These are phyloP conservation scores for Vanacampus margaritifer DNA, from an alignment of 2,113 vertebrate species.

Conservation along the genomic window DNA sequence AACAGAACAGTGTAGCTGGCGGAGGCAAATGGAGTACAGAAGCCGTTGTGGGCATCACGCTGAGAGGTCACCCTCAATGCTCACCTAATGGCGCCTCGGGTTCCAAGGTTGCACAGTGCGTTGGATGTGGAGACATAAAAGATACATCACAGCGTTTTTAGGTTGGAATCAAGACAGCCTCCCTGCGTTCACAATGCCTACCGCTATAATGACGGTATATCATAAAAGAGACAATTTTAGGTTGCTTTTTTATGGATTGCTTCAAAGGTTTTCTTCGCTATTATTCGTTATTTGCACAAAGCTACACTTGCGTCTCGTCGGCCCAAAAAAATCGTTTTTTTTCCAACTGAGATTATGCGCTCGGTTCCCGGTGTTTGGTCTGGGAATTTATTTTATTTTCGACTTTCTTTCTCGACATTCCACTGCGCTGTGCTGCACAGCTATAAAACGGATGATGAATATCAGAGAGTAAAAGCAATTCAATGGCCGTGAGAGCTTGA, in stretches of 20 bases:
- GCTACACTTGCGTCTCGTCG: slow-evolving; percentile 7
- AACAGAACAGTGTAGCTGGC: slow-evolving; percentile 13
- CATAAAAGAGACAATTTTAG: background rate
- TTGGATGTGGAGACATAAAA: slow-evolving; percentile 25
- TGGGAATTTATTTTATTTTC: slow-evolving; percentile 12
- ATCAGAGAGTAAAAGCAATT: background rate
- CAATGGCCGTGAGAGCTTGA: background rate
- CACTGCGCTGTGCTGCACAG: background rate
- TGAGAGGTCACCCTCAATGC: slow-evolving; percentile 26
- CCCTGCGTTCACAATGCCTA: background rate
- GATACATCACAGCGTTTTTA: slow-evolving; percentile 13
- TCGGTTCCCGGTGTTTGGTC: background rate
- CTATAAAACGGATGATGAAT: background rate
- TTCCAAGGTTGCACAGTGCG: slow-evolving; percentile 23
- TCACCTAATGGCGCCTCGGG: background rate
- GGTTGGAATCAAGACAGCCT: slow-evolving; percentile 3
- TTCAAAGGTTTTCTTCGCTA: background rate
- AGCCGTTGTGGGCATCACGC: slow-evolving; percentile 4
- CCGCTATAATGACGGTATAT: background rate
- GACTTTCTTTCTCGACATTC: background rate
- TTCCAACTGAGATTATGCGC: background rate
- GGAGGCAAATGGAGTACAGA: slow-evolving; percentile 6
- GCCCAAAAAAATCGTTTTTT: background rate
- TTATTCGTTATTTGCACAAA: slow-evolving; percentile 11
- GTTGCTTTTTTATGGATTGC: background rate